Evolutionary conservation across 1,140 invertebrate genomes (phyloP), one percentile per base, ranked within the genome.

Genomic region (Mamestra configurata): DNA sequence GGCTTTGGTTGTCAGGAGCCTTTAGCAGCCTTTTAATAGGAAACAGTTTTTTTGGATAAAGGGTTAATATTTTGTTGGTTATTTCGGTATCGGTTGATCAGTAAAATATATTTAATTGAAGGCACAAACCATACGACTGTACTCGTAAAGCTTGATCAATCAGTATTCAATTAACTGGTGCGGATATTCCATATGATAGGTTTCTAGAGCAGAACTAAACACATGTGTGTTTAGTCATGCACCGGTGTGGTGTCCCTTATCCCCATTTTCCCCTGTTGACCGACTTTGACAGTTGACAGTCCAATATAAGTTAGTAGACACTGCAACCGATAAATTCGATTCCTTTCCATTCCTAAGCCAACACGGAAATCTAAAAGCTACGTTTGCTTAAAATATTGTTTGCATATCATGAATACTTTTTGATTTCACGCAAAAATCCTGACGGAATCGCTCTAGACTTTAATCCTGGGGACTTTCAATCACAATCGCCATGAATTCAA

Each of bases 401-500:
- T 27, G 27, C 68, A 71, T 71, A 18, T 71, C 46, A 71, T 49
- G 66, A 70, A 49, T 70, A 53, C 49, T 51, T 20, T 53, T 53
- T 53, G 68, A 53, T 53, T 51, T 53, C 61, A 8, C 20, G 24
- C 49, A 71, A 31, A 49, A 57, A 57, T 46, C 51, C 53, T 10
- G 53, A 37, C 46, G 53, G 70, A 66, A 72, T 40, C 46, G 13
- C 53, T 11, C 35, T 37, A 59, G 20, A 27, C 35, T 59, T 55
- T 75, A 75, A 59, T 75, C 71, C 71, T 13, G 22, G 18, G 61
- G 53, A 64, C 24, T 64, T 72, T 64, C 57, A 64, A 77, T 77
- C 73, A 64, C 73, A 77, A 64, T 64, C 73, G 59, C 73, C 35
- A 61, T 64, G 40, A 79, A 79, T 73, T 78, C 24, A 73, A 61